Conservation (phyloP, 1,140 invertebrate genomes). For the Penaeus chinensis region DNA sequence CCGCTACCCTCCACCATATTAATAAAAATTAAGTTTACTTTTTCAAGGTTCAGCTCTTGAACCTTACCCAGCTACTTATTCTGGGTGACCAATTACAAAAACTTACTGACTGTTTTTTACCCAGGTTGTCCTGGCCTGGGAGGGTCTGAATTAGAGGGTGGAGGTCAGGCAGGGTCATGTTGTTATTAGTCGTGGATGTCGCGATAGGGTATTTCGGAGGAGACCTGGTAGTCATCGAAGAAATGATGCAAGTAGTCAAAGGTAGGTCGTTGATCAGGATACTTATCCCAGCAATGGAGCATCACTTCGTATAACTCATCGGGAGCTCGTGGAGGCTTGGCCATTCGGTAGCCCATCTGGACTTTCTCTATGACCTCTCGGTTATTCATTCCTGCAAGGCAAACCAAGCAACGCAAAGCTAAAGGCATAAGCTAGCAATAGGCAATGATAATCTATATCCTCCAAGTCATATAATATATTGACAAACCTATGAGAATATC, state of each 20-base stretch:
- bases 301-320: conserved; percentile 94
- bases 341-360: conserved; percentile 83
- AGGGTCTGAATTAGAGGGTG: conserved; percentile 49
- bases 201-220: conserved; percentile 73
- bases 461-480: too few species aligned
- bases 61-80: conserved; percentile 46
- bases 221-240: conserved; percentile 87
- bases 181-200: conserved; percentile 68
- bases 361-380: conserved; percentile 97
- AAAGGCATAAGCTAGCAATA: background rate
- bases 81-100: conserved; percentile 49
- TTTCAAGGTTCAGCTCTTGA: conserved; percentile 18
- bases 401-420: conserved; percentile 11
- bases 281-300: conserved; percentile 91
- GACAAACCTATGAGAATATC: background rate
- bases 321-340: conserved; percentile 73
- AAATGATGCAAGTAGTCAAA: conserved; percentile 96
- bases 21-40: conserved; percentile 22
- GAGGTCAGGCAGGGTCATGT: conserved; percentile 36
- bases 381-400: conserved; percentile 82
- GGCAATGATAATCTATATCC: background rate
- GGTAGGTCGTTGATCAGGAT: conserved; percentile 84
- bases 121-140: conserved; percentile 44
- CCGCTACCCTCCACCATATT: conserved; percentile 50
- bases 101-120: conserved; percentile 51